These are phyloP conservation scores for Epizoanthus scotinus DNA, from an alignment of 92 coral and sea anemone species.

Conservation along the genomic window DNA sequence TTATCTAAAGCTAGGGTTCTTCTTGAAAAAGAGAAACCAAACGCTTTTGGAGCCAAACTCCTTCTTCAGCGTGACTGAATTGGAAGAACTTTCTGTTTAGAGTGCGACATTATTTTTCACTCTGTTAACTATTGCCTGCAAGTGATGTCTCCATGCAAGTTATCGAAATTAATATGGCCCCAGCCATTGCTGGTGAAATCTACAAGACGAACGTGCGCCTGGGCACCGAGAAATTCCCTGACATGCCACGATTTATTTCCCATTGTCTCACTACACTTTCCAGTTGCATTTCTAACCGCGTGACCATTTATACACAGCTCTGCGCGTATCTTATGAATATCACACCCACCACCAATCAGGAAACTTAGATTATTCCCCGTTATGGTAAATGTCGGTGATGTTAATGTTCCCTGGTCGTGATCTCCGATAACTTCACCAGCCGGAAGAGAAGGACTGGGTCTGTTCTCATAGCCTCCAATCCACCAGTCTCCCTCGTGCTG, in stretches of 20 bases:
- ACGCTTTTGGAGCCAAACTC: no score
- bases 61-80: no score
- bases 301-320: conserved; percentile 47
- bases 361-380: conserved; percentile 21
- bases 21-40: no score
- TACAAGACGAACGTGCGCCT: conserved; percentile 43
- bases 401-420: conserved; percentile 59
- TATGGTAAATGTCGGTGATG: conserved; percentile 59
- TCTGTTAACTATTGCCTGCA: neutral
- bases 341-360: conserved; percentile 51
- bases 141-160: conserved; percentile 14
- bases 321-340: neutral
- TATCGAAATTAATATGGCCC: conserved; percentile 63
- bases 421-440: conserved; percentile 55
- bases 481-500: conserved; percentile 66
- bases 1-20: no score
- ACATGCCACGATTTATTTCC: conserved; percentile 36
- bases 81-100: no score
- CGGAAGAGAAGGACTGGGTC: conserved; percentile 37
- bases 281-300: conserved; percentile 27
- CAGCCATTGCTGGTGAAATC: conserved; percentile 32
- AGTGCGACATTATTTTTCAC: neutral
- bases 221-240: conserved; percentile 15
- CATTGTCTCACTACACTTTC: conserved; percentile 22
- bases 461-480: conserved; percentile 64